Percentiles rank a stretch among this genome's conserved stretches.
Evolutionary conservation across 2,113 vertebrate species (phyloP).

Genomic region (Chaenogobius annularis): DNA sequence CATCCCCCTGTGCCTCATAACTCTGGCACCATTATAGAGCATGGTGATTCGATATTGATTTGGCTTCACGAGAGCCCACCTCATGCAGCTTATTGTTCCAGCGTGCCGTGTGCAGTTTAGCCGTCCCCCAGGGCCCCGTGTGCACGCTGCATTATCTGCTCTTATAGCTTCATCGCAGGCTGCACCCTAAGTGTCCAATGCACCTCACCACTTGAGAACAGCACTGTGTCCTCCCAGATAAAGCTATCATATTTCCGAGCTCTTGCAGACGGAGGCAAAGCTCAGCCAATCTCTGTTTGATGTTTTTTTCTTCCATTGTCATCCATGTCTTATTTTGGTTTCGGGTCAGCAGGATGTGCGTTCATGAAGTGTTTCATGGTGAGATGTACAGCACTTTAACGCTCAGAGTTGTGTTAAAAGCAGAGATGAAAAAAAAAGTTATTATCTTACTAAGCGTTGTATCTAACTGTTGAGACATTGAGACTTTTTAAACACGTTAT

Average conservation of each 20-base stretch:
- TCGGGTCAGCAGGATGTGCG: constrained; percentile 51
- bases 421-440: too few species aligned
- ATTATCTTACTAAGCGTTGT: too few species aligned
- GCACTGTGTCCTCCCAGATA: constrained; percentile 60
- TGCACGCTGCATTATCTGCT: constrained; percentile 55
- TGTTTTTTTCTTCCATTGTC: constrained; percentile 42
- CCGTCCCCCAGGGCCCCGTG: constrained; percentile 60
- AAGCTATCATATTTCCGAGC: constrained; percentile 72
- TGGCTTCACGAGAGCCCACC: constrained; percentile 64
- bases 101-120: constrained; percentile 44
- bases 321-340: constrained; percentile 35
- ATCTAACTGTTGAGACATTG: too few species aligned
- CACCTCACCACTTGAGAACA: constrained; percentile 54
- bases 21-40: constrained; percentile 66
- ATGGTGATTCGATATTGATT: constrained; percentile 79
- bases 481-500: neutral
- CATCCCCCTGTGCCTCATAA: constrained; percentile 73
- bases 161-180: constrained; percentile 52
- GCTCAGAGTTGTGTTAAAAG: neutral
- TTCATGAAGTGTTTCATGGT: constrained; percentile 7
- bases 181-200: constrained; percentile 57
- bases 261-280: constrained; percentile 49
- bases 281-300: constrained; percentile 42
- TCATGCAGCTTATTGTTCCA: constrained; percentile 69
- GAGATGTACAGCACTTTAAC: neutral